phyloP scores from a whole-genome alignment of 1,140 invertebrate genomes.

The Drosophila micromelanica region DNA sequence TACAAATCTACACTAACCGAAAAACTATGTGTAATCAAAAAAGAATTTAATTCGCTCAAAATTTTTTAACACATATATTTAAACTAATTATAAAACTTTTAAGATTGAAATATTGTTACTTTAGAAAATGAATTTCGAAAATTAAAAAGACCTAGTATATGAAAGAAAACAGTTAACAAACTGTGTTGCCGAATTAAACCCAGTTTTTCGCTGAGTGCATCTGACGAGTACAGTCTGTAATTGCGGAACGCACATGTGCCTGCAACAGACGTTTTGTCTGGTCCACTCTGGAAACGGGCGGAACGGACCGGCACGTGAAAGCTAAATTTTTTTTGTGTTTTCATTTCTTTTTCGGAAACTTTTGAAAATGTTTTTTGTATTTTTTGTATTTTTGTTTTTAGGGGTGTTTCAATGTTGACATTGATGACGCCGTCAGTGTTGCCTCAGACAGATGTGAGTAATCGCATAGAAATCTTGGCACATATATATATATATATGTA shows the following conservation, averaged over 20 bases:
- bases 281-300: conserved; percentile 20
- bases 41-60: no score
- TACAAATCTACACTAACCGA: no score
- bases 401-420: conserved; percentile 20
- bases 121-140: no score
- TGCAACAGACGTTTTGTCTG: neutral
- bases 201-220: neutral
- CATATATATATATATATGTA: neutral
- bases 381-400: neutral
- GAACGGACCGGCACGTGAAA: neutral
- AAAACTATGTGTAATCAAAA: no score
- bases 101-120: no score
- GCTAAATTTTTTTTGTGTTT: neutral
- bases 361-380: neutral
- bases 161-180: no score
- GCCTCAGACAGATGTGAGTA: conserved; percentile 5
- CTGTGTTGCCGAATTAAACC: no score
- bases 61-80: no score
- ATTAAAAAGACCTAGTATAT: no score
- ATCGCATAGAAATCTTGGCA: neutral
- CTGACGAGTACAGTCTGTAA: neutral
- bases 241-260: neutral
- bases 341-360: conserved; percentile 1
- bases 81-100: no score
- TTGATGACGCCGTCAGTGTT: conserved; percentile 26